Evolutionary conservation across 2,797 vertebrate species (phyloP), one percentile per base, ranked within the genome.

Genomic region (Okamejei kenojei): DNA sequence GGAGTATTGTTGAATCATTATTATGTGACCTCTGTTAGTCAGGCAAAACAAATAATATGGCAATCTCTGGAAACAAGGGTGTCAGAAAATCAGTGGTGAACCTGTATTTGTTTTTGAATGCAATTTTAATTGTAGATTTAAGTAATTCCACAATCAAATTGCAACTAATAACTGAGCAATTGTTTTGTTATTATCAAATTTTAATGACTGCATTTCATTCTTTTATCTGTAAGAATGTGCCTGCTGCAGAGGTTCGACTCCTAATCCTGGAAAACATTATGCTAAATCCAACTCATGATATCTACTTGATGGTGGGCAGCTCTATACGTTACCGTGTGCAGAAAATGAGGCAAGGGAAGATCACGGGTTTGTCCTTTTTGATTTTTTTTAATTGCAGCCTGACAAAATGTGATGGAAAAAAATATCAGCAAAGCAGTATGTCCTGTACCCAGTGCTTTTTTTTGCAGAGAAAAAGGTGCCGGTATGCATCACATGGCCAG

Each of bases 201-300:
- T 35, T 68, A 68, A 88, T 35, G 17, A 17, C 19, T 19, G 3
- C 63, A 68, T 68, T 88, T 29, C 68, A 7, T 4, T 68, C 35
- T 8, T 32, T 88, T 68, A 8, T 68, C n/a, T 10, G 8, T 21
- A 74, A 92, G 99, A 97, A 98, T 86, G 98, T 99, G 35, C 97
- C 94, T 26, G 97, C 98, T 65, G 98, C 99, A 0, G 98, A 99
- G 95, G 98, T 99, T 93, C 96, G 96, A 86, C 96, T 99, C 84
- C 96, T 99, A 95, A 99, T 99, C 95, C 96, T 99, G 94, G 99
- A 99, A 96, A 99, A 99, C 95, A 98, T 99, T 94, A 97, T 99
- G 94, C 96, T 99, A 94, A 98, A 96, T 94, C 99, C 99, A 1
- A 97, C 97, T 0, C 96, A 96, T 17, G 98, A 99, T 11, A 94